Evolutionary conservation across 1,140 invertebrate species (phyloP).

Genomic region (Drosophila burlai): DNA sequence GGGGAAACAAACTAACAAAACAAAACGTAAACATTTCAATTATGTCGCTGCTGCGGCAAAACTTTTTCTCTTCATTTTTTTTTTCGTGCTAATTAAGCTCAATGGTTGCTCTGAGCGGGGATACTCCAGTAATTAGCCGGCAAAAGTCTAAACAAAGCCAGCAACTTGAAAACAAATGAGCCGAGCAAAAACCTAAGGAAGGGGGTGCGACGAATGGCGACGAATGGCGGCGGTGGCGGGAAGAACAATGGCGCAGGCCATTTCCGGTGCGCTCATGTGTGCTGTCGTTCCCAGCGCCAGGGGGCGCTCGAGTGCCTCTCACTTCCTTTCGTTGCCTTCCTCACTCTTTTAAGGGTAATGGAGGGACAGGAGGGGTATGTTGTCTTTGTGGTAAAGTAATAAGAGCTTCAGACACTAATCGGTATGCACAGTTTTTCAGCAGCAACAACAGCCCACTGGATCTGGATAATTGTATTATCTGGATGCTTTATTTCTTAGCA

Average conservation of each 20-base stretch:
- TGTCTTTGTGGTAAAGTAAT: background rate
- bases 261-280: slow-evolving; percentile 68
- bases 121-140: slow-evolving; percentile 62
- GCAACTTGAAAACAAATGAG: slow-evolving; percentile 71
- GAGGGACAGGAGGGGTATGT: background rate
- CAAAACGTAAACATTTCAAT: slow-evolving; percentile 79
- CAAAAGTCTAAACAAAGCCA: slow-evolving; percentile 64
- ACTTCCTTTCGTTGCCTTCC: slow-evolving; percentile 8
- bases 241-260: slow-evolving; percentile 67
- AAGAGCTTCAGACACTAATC: too few relatives aligned
- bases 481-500: background rate
- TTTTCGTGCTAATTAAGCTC: slow-evolving; percentile 69
- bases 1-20: slow-evolving; percentile 19
- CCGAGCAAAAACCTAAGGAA: slow-evolving; percentile 18
- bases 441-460: background rate
- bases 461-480: background rate
- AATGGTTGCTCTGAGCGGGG: slow-evolving; percentile 46
- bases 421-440: background rate
- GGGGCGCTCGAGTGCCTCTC: slow-evolving; percentile 49
- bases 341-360: background rate
- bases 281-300: slow-evolving; percentile 51
- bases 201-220: background rate
- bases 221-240: background rate
- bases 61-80: slow-evolving; percentile 41
- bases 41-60: slow-evolving; percentile 63